phyloP scores from a whole-genome alignment of 2,113 vertebrate genomes.

The Ifrita kowaldi region DNA sequence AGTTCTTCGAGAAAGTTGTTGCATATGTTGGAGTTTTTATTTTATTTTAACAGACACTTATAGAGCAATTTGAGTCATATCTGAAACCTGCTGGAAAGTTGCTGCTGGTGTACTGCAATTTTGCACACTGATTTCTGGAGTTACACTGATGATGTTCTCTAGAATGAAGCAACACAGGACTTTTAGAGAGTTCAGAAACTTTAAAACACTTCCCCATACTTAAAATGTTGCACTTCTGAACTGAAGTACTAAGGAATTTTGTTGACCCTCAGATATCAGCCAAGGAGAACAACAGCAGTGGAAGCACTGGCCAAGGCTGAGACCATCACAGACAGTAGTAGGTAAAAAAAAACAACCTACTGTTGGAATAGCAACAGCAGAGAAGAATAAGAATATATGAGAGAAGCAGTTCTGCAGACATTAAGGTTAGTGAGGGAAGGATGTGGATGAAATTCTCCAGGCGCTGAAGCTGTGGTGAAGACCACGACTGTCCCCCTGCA shows the following conservation, averaged over 20 bases:
- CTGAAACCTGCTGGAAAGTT: background rate
- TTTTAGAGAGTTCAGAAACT: background rate
- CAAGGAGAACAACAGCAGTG: background rate
- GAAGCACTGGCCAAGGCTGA: background rate
- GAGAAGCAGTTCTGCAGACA: background rate
- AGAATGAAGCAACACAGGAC: background rate
- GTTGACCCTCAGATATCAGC: background rate
- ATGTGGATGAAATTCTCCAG: background rate
- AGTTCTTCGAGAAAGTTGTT: background rate
- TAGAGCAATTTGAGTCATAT: background rate
- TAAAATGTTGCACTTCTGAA: background rate
- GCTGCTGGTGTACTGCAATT: background rate
- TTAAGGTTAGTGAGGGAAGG: background rate
- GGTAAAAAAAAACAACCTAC: rapidly evolving
- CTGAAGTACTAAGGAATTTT: background rate
- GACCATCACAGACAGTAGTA: background rate
- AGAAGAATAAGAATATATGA: background rate
- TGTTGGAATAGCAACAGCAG: background rate
- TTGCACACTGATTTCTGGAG: background rate
- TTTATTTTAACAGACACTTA: background rate
- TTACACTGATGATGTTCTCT: background rate
- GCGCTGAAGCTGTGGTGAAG: background rate
- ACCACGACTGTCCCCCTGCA: background rate
- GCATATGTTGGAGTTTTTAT: background rate
- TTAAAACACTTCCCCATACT: background rate